phyloP scores from a whole-genome alignment of 2,797 vertebrate genomes.

The Dallia pectoralis region DNA sequence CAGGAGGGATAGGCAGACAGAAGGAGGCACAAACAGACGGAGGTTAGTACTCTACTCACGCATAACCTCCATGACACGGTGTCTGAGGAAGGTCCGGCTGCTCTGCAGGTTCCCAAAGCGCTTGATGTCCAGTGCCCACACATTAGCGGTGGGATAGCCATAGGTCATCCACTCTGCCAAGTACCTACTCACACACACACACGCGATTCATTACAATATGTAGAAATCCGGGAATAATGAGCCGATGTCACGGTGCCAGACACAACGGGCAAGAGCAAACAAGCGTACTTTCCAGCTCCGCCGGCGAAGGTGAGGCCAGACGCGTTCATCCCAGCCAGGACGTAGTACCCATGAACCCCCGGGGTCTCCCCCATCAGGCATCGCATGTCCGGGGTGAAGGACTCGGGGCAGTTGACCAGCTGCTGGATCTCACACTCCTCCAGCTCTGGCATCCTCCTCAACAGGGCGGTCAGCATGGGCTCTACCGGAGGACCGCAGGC shows the following conservation, averaged over 20 bases:
- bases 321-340: conserved; percentile 96
- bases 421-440: conserved; percentile 90
- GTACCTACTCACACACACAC: conserved; percentile 71
- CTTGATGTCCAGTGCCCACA: conserved; percentile 94
- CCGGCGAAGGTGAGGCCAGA: conserved; percentile 90
- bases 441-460: conserved; percentile 87
- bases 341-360: conserved; percentile 82
- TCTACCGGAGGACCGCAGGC: conserved; percentile 65
- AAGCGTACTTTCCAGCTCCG: conserved; percentile 90
- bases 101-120: conserved; percentile 95
- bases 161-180: conserved; percentile 97
- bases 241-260: too few relatives aligned
- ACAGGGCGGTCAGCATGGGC: conserved; percentile 85
- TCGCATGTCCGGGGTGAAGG: conserved; percentile 95
- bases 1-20: neutral
- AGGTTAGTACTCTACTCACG: conserved; percentile 78
- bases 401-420: conserved; percentile 94
- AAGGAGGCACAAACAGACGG: neutral
- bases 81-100: conserved; percentile 94
- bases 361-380: conserved; percentile 96
- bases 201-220: too few relatives aligned
- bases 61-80: conserved; percentile 99
- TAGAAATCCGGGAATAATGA: too few relatives aligned
- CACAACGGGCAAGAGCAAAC: too few relatives aligned
- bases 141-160: conserved; percentile 88